These are phyloP conservation scores for Scarus forsteni DNA, from an alignment of 2,797 vertebrate species.

Conservation along the genomic window DNA sequence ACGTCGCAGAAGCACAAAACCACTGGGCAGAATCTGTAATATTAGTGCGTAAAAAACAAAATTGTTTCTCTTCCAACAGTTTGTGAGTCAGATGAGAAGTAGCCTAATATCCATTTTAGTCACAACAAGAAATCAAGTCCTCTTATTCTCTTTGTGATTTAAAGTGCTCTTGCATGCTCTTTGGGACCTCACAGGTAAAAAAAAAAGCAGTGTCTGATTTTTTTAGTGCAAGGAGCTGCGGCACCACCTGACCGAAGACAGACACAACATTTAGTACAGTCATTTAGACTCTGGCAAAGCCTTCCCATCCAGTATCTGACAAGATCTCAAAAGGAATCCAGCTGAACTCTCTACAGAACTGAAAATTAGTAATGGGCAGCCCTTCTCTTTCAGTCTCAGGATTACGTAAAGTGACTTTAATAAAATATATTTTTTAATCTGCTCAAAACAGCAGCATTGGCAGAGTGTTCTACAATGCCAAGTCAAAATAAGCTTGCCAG, in stretches of 20 bases:
- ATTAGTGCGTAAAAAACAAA: too few species aligned
- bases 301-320: conserved; percentile 25
- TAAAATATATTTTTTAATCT: conserved; percentile 25
- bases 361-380: neutral
- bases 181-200: conserved; percentile 33
- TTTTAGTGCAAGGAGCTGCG: conserved; percentile 45
- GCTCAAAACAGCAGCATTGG: conserved; percentile 18
- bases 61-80: too few species aligned
- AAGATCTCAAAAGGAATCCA: neutral
- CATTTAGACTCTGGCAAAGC: conserved; percentile 36
- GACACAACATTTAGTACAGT: conserved; percentile 32
- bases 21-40: too few species aligned
- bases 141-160: neutral
- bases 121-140: too few species aligned
- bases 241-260: conserved; percentile 54
- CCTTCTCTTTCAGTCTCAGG: neutral
- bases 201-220: conserved; percentile 69
- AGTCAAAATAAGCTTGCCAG: conserved; percentile 39
- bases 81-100: too few species aligned
- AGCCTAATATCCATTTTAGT: too few species aligned
- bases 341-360: too few species aligned
- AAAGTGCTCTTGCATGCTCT: too few species aligned
- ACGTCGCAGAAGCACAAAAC: too few species aligned
- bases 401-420: conserved; percentile 6
- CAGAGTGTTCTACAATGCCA: conserved; percentile 32